phyloP scores from a whole-genome alignment of 2,113 vertebrate species.

The Cathartes aura region DNA sequence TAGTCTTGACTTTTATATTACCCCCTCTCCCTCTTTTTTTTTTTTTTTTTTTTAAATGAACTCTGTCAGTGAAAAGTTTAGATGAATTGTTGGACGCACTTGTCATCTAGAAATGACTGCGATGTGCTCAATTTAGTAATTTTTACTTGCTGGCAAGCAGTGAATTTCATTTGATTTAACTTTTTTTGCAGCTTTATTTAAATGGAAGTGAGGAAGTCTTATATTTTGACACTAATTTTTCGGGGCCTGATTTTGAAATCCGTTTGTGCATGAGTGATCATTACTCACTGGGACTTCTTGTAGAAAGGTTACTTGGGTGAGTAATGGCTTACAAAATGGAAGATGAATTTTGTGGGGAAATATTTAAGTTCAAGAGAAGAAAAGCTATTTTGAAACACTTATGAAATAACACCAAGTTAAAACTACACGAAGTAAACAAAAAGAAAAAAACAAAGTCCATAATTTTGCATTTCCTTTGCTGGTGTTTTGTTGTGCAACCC shows the following conservation, averaged over 20 bases:
- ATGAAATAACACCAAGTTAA: conserved; percentile 22
- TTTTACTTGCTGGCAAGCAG: not conserved
- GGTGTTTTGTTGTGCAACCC: conserved; percentile 65
- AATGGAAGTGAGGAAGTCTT: not conserved
- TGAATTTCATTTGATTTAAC: not conserved
- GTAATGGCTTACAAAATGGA: not conserved
- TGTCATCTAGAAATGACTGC: not conserved
- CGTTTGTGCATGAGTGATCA: not conserved
- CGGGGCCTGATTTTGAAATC: not conserved
- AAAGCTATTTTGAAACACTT: not conserved
- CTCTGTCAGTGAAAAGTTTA: not conserved
- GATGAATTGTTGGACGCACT: not conserved
- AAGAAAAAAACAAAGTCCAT: conserved; percentile 21
- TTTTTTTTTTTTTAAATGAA: not conserved
- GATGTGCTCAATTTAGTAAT: not conserved
- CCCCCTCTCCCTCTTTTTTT: not conserved
- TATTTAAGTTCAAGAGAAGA: not conserved
- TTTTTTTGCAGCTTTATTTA: not conserved
- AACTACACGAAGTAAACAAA: conserved; percentile 67
- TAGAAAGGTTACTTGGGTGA: not conserved
- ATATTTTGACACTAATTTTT: not conserved
- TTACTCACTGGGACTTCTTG: not conserved
- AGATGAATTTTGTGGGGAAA: not conserved
- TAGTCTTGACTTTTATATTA: not conserved
- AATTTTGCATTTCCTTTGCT: conserved; percentile 68